Base-by-base conservation (phyloP, 2,888 invertebrate genomes). In the Craniophora ligustri region DNA sequence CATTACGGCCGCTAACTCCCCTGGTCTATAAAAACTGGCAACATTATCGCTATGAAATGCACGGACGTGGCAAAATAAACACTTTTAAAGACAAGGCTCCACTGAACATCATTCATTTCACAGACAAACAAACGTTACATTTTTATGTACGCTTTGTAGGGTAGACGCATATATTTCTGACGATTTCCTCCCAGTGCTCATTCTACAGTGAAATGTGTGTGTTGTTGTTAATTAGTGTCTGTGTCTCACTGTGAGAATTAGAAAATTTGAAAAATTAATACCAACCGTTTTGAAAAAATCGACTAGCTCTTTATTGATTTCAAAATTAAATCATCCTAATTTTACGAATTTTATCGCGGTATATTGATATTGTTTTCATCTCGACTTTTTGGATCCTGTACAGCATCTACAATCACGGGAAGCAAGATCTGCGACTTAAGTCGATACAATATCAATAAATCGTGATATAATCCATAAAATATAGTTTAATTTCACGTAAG, bases 101-200 rank as follows among this genome's bases (percentile, higher is more conserved):
- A 44, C 40, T 51, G 28, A 36, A 60, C 72, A 73, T 81, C 72
- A 77, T 69, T 81, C 81, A 81, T 72, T 61, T 21, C 35, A 46
- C 39, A 36, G 46, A 76, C 50, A 61, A 59, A 70, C 74, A 77
- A 71, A 78, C 69, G 70, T 61, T 55, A 58, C 46, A 60, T 67
- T 63, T 67, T 57, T 51, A 54, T 38, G 41, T 47, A 65, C 65
- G 67, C 66, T 73, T 58, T 66, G 59, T 44, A 48, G 51, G 53
- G 16, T 26, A 49, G 44, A 48, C 46, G 45, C 31, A 34, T 50
- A n/a, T 31, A 48, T 49, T 18, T 26, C 23, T 26, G 14, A 39
- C 18, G 36, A 21, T 21, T 11, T 8, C 40, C 36, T 16, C 18
- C 15, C 16, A 38, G 23, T 45, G 46, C 31, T 49, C 63, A 55